Conservation (phyloP, 2,888 invertebrate species). For the Onchidella celtica region DNA sequence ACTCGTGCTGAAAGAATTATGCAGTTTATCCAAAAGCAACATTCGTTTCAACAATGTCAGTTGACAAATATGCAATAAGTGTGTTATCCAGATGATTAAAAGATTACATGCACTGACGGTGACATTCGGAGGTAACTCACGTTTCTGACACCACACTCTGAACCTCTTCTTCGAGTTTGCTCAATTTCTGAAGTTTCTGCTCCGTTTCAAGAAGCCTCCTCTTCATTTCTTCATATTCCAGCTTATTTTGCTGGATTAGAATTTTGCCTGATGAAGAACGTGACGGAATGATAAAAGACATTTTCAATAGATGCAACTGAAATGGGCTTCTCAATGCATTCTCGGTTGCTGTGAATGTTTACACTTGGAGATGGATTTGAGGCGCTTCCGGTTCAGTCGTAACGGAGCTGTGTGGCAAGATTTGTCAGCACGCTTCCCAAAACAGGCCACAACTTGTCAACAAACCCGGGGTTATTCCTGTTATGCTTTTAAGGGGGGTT, state of each 20-base stretch:
- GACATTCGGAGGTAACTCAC: no score
- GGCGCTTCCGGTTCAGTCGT: background rate
- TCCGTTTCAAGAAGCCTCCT: slow-evolving; percentile 69
- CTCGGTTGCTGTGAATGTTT: background rate
- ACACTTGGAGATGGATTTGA: background rate
- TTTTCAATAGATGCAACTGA: background rate
- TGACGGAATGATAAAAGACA: slow-evolving; percentile 31
- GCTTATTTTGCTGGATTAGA: slow-evolving; percentile 5
- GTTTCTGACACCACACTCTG: slow-evolving; percentile 29
- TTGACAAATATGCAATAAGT: no score
- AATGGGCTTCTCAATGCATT: background rate
- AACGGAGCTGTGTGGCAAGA: background rate
- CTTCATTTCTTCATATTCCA: slow-evolving; percentile 64
- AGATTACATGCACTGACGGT: no score
- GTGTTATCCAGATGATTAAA: no score
- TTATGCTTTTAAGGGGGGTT: background rate
- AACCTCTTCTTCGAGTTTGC: slow-evolving; percentile 52
- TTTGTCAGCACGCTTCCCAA: background rate
- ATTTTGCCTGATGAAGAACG: background rate
- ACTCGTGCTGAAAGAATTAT: no score
- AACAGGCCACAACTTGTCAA: background rate
- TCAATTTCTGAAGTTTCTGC: slow-evolving; percentile 66
- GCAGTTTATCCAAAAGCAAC: no score
- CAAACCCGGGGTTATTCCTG: background rate
- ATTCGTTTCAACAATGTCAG: no score